These are phyloP conservation scores for Dermatemys mawii DNA, from an alignment of 2,113 vertebrate species.

Conservation along the genomic window DNA sequence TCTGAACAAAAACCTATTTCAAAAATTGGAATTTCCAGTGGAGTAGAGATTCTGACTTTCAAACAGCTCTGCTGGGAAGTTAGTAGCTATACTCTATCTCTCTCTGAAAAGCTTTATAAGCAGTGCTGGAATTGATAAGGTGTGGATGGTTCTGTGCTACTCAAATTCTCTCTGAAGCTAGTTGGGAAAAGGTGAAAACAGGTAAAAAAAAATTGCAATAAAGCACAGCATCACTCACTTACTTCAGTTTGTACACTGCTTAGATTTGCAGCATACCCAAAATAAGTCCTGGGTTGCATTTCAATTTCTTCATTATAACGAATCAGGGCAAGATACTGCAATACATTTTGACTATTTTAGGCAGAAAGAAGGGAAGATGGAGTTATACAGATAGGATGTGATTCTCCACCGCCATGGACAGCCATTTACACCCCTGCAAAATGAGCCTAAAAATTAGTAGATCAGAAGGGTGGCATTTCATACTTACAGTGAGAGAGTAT, in stretches of 20 bases:
- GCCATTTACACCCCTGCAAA: neutral
- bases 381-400: neutral
- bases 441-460: neutral
- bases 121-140: neutral
- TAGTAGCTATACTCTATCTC: neutral
- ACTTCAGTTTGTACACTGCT: constrained; percentile 16
- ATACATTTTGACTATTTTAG: neutral
- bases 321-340: constrained; percentile 21
- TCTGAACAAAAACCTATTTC: neutral
- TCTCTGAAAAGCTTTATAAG: neutral
- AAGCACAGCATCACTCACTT: neutral
- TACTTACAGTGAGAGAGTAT: neutral
- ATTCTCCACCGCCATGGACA: neutral
- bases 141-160: neutral
- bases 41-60: neutral
- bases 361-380: neutral
- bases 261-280: neutral
- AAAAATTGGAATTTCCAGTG: neutral
- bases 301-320: neutral
- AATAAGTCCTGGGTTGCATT: neutral
- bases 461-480: neutral
- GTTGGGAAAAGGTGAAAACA: neutral
- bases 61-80: neutral
- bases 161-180: neutral
- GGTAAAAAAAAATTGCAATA: constrained; percentile 11